phyloP scores from a whole-genome alignment of 2,797 vertebrate species.

The Allobates femoralis region DNA sequence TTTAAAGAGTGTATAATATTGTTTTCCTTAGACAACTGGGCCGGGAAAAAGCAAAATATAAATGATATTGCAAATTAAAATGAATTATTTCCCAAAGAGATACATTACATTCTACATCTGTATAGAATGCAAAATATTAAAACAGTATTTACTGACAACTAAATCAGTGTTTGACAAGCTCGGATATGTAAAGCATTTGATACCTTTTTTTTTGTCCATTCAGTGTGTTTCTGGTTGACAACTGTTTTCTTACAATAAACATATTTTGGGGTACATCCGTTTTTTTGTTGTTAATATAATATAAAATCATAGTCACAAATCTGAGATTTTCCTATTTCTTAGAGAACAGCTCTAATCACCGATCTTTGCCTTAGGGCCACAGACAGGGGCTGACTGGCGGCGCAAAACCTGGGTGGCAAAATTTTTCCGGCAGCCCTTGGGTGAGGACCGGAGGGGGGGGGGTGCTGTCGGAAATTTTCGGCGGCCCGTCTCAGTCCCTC shows the following conservation, averaged over 20 bases:
- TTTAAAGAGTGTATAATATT: constrained; percentile 66
- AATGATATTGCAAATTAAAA: constrained; percentile 67
- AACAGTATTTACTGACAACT: constrained; percentile 69
- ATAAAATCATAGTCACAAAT: background rate
- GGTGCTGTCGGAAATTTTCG: too few species aligned
- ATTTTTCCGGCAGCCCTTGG: too few species aligned
- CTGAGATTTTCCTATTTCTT: too few species aligned
- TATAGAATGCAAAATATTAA: constrained; percentile 75
- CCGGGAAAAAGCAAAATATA: constrained; percentile 65
- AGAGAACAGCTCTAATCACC: too few species aligned
- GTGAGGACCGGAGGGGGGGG: too few species aligned
- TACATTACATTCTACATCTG: constrained; percentile 61
- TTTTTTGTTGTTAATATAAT: background rate
- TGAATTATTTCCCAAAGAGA: constrained; percentile 65
- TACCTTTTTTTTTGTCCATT: constrained; percentile 70
- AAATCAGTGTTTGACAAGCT: constrained; percentile 71
- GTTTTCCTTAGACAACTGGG: constrained; percentile 67
- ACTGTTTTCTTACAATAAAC: constrained; percentile 79
- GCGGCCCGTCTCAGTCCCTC: too few species aligned
- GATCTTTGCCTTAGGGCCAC: too few species aligned
- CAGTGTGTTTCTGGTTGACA: constrained; percentile 70
- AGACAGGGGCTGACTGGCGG: too few species aligned
- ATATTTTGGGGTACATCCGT: constrained; percentile 78
- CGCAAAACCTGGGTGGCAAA: too few species aligned
- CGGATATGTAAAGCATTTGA: constrained; percentile 69